Evolutionary conservation across 2,113 vertebrate genomes (phyloP).

Genomic region (Scytalopus superciliaris): DNA sequence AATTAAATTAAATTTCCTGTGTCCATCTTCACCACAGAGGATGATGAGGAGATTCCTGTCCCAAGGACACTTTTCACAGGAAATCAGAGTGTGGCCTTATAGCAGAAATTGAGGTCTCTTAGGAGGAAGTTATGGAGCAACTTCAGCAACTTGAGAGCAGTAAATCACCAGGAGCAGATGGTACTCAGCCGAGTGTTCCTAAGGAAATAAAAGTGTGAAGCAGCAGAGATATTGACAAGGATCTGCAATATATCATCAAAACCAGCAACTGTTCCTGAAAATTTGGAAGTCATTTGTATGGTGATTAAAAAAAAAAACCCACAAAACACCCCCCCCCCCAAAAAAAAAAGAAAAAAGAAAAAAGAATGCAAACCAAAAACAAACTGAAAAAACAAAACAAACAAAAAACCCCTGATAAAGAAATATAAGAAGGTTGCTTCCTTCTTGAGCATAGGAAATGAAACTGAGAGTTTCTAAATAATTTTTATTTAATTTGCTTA

Average conservation of each 20-base stretch:
- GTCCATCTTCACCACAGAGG: background rate
- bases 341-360: background rate
- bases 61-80: constrained; percentile 60
- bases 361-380: background rate
- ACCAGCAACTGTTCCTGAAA: constrained; percentile 66
- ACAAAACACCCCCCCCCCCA: background rate
- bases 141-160: constrained; percentile 62
- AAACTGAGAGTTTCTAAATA: background rate
- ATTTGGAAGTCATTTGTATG: constrained; percentile 56
- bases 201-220: constrained; percentile 77
- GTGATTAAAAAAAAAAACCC: background rate
- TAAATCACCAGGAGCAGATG: constrained; percentile 78
- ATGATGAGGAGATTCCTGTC: constrained; percentile 32
- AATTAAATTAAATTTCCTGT: background rate
- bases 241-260: constrained; percentile 65
- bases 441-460: background rate
- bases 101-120: constrained; percentile 58
- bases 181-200: constrained; percentile 73
- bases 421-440: background rate
- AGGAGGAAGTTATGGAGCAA: constrained; percentile 66
- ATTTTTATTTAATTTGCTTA: background rate
- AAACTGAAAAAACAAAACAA: too few species aligned
- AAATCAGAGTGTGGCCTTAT: constrained; percentile 49
- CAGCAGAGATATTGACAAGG: constrained; percentile 65
- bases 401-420: too few species aligned